phyloP scores from a whole-genome alignment of 2,797 vertebrate genomes.

The Hylomyscus alleni region DNA sequence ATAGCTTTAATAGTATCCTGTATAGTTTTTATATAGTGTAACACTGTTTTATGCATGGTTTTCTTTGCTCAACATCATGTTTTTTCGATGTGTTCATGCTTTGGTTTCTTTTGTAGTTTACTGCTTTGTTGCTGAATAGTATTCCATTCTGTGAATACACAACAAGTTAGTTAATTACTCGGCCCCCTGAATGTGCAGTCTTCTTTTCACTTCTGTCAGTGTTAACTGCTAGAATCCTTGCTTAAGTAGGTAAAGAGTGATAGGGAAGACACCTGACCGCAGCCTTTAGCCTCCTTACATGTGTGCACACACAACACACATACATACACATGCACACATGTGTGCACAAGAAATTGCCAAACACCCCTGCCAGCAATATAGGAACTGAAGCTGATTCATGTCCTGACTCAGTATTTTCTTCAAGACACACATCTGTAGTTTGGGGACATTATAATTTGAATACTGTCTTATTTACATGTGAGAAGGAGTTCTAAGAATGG shows the following conservation, averaged over 20 bases:
- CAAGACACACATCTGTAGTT: conserved; percentile 32
- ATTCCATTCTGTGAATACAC: not conserved
- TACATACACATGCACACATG: not conserved
- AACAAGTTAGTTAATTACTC: conserved; percentile 22
- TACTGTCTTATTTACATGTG: not conserved
- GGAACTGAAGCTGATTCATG: not conserved
- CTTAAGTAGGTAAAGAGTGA: not conserved
- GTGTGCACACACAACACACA: not conserved
- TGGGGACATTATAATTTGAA: not conserved
- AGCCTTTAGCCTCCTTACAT: not conserved
- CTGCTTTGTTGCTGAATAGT: conserved; percentile 3
- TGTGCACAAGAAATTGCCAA: not conserved
- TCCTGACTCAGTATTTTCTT: conserved; percentile 40
- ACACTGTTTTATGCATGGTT: not conserved
- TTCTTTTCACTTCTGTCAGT: not conserved
- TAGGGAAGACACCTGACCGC: not conserved
- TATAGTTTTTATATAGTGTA: not conserved
- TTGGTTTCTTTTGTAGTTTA: conserved; percentile 21
- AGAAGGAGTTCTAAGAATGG: conserved; percentile 36
- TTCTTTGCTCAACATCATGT: not conserved
- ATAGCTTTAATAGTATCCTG: not conserved
- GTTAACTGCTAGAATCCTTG: conserved; percentile 9
- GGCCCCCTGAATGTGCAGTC: not conserved
- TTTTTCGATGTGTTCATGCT: conserved; percentile 43
- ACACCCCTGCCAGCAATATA: not conserved